Evolutionary conservation across 2,888 invertebrate species (phyloP), one percentile per base, ranked within the genome.

Genomic region (Sphinx pinastri): DNA sequence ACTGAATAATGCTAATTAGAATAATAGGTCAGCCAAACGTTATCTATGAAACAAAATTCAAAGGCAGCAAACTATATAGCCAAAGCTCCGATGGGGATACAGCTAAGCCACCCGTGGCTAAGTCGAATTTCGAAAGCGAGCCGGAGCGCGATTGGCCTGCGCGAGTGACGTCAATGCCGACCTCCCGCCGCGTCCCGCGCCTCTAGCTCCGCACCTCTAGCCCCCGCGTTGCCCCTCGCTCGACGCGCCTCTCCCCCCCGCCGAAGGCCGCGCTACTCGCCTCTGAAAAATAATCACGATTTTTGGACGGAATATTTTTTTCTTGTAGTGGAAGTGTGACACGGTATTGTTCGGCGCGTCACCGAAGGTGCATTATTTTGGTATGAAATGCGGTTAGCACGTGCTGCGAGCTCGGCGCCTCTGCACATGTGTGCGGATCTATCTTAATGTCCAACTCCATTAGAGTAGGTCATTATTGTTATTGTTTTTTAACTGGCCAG

Each of bases 81-180:
- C 79, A 79, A 79, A 84, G 81, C 82, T 87, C 85, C 86, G 75
- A 81, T 79, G 83, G 83, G 86, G 84, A 84, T 84, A 84, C 79
- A 80, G 79, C 81, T 79, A 82, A 84, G 84, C 84, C 82, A 86
- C 83, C 85, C 83, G 84, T 81, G 86, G 85, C 85, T 85, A 89
- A 89, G 89, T 89, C 86, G 81, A 83, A 83, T 81, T 79, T 82
- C 84, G 82, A 84, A 83, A 81, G 81, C 76, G 83, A 81, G 83
- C 83, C 79, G 84, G 82, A 80, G 77, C 86, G 86, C 85, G 79
- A 91, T 92, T 92, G 91, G 92, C 83, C 84, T 79, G 84, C 84
- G 82, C 85, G 76, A 79, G 89, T 94, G 93, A 93, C 93, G 94
- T 92, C 92, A 93, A 94, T 93, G 87, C 86, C 93, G 93, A 91